Evolutionary conservation across 2,888 invertebrate species (phyloP).

Genomic region (Crossocerus cetratus): DNA sequence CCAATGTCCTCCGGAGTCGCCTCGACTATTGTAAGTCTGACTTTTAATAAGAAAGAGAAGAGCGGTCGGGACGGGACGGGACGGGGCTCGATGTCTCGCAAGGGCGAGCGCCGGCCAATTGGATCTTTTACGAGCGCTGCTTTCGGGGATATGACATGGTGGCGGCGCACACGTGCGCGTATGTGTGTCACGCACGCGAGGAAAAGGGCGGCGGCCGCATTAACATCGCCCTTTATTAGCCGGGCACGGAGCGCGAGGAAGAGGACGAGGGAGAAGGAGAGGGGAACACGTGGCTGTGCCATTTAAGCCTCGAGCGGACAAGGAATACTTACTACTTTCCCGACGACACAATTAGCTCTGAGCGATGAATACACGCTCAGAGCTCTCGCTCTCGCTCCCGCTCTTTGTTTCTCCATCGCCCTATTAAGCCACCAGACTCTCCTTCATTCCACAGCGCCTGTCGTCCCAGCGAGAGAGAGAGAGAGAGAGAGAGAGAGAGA

Average conservation of each 20-base stretch:
- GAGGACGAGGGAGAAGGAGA: background rate
- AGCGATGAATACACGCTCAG: no score
- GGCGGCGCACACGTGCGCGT: background rate
- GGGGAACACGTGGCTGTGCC: background rate
- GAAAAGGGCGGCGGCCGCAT: slow-evolving; percentile 2
- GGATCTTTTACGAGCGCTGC: no score
- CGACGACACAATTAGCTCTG: background rate
- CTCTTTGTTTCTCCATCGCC: no score
- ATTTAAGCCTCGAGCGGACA: background rate
- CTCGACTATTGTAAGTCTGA: no score
- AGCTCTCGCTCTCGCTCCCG: no score
- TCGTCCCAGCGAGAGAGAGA: no score
- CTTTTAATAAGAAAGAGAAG: background rate
- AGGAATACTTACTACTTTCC: background rate
- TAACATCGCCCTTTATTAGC: slow-evolving; percentile 2
- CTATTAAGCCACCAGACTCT: no score
- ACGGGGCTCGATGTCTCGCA: background rate
- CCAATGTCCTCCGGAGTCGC: background rate
- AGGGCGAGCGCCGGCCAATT: no score
- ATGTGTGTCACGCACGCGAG: slow-evolving; percentile 5
- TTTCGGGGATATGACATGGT: no score
- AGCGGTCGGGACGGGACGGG: no score
- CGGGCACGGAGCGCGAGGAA: background rate
- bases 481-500: no score
- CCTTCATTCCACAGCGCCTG: no score